A percentile compares a stretch with the other conserved stretches of the same genome.
phyloP scores from a whole-genome alignment of 2,888 invertebrate species.

The Pherbina coryleti region DNA sequence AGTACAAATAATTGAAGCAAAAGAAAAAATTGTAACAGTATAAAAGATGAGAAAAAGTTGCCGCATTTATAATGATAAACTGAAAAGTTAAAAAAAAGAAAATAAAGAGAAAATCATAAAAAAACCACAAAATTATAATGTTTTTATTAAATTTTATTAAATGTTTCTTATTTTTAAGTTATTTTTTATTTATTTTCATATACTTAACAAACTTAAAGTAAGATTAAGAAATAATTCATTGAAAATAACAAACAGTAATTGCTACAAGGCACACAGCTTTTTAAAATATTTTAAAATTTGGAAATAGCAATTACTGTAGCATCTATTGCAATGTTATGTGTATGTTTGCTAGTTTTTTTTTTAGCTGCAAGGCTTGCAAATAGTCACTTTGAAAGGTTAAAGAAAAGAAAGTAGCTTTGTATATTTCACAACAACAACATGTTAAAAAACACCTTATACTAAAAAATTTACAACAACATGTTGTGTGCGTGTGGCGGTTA shows the following conservation, averaged over 20 bases:
- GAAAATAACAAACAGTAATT: slow-evolving; percentile 72
- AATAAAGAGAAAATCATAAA: slow-evolving; percentile 42
- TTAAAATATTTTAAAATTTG: slow-evolving; percentile 71
- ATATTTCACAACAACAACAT: slow-evolving; percentile 30
- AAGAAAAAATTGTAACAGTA: not conserved
- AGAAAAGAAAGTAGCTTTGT: slow-evolving; percentile 4
- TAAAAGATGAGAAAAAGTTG: not conserved
- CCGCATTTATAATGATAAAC: not conserved
- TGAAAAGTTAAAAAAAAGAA: slow-evolving; percentile 37
- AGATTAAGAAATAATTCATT: slow-evolving; percentile 44
- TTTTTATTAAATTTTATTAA: slow-evolving; percentile 25
- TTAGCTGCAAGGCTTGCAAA: slow-evolving; percentile 9
- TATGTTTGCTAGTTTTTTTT: not conserved
- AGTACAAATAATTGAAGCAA: slow-evolving; percentile 7
- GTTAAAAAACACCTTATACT: slow-evolving; percentile 51
- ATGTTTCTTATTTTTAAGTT: slow-evolving; percentile 32
- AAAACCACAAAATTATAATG: slow-evolving; percentile 44
- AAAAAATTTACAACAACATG: slow-evolving; percentile 50
- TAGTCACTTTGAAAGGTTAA: not conserved
- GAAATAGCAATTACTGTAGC: slow-evolving; percentile 66
- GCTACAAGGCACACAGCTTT: slow-evolving; percentile 87
- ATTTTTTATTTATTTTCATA: slow-evolving; percentile 32
- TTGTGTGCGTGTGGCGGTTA: not conserved
- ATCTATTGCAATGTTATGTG: not conserved
- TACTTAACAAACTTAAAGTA: slow-evolving; percentile 42